These are phyloP conservation scores for Tetanocera ferruginea DNA, from an alignment of 2,888 invertebrate species.

Conservation along the genomic window DNA sequence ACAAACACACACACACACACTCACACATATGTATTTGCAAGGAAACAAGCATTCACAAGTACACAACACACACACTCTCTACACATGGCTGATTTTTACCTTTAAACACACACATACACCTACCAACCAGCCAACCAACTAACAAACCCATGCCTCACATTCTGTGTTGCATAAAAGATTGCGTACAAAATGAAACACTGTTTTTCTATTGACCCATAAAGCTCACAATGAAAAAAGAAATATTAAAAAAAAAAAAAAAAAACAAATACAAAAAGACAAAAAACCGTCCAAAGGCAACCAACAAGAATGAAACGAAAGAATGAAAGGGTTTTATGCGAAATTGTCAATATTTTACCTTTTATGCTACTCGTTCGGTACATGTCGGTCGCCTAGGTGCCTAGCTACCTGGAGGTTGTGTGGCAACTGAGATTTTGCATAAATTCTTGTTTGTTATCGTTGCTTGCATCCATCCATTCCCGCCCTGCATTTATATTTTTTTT, in stretches of 20 bases:
- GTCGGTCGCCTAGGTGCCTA: neutral
- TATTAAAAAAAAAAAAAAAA: neutral
- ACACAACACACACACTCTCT: neutral
- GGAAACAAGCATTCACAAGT: no score
- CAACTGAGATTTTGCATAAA: constrained; percentile 29
- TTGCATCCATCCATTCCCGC: neutral
- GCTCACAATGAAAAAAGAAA: neutral
- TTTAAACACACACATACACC: neutral
- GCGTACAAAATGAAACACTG: constrained; percentile 22
- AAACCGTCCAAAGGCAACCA: neutral
- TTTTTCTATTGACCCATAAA: constrained; percentile 25
- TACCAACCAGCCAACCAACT: neutral
- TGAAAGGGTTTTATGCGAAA: constrained; percentile 18
- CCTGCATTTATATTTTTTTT: neutral
- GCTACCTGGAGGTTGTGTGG: neutral
- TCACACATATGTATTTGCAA: neutral
- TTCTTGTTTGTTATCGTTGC: constrained; percentile 15
- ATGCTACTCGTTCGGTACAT: neutral
- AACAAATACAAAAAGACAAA: neutral
- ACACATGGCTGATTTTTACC: neutral
- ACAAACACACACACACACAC: neutral
- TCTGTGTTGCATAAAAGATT: constrained; percentile 10
- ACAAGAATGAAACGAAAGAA: neutral
- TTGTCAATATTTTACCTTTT: constrained; percentile 30
- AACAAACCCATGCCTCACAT: no score